A percentile compares a stretch with the other conserved stretches of the same genome.
Evolutionary conservation across 2,113 vertebrate species (phyloP).

Genomic region (Alouatta palliata): DNA sequence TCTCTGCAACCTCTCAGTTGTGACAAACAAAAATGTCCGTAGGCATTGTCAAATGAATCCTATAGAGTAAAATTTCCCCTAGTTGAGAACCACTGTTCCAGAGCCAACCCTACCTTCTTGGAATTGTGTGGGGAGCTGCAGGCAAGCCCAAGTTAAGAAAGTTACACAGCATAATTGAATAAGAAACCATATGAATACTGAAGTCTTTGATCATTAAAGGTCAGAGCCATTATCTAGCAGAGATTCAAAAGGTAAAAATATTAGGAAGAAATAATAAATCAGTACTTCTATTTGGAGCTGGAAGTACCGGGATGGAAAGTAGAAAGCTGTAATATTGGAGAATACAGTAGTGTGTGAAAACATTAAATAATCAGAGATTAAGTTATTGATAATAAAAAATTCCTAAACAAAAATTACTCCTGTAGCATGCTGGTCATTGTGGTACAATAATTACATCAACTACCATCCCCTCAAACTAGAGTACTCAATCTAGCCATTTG

Average conservation of each 20-base stretch:
- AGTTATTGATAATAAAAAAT: background rate
- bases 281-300: background rate
- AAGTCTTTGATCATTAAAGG: background rate
- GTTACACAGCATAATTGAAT: background rate
- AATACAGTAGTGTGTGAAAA: background rate
- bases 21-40: background rate
- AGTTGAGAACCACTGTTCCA: background rate
- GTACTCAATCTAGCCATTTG: background rate
- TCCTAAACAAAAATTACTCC: background rate
- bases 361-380: background rate
- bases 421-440: background rate
- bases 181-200: background rate
- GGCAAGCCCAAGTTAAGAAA: background rate
- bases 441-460: background rate
- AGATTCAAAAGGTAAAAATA: background rate
- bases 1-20: background rate
- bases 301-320: background rate
- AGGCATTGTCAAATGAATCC: background rate
- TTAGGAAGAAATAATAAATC: background rate
- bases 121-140: background rate
- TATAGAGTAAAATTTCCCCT: background rate
- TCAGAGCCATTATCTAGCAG: background rate
- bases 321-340: background rate
- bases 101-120: background rate
- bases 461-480: background rate